Evolutionary conservation across 2,888 invertebrate species (phyloP).

Genomic region (Hesperia comma): DNA sequence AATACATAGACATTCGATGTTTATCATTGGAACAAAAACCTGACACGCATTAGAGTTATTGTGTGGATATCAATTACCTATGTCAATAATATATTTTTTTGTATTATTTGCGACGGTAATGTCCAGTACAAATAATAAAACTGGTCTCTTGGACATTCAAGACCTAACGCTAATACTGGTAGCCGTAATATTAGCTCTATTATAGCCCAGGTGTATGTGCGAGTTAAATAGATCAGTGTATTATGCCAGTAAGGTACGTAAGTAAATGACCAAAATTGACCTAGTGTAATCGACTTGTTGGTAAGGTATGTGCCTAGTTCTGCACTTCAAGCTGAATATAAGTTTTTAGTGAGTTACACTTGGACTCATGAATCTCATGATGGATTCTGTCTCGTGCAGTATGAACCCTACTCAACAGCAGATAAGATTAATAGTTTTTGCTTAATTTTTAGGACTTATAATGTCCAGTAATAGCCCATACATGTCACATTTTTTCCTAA

Average conservation of each 20-base stretch:
- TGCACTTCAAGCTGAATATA: background rate
- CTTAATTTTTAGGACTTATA: no score
- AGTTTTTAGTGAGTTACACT: no score
- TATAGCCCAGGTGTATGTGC: no score
- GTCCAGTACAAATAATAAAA: background rate
- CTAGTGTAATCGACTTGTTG: slow-evolving; percentile 10
- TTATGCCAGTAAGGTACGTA: background rate
- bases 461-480: no score
- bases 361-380: no score
- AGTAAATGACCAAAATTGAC: no score
- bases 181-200: no score
- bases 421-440: no score
- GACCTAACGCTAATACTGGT: no score
- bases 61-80: slow-evolving; percentile 4
- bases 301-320: slow-evolving; percentile 1
- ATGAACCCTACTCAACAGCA: no score
- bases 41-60: slow-evolving; percentile 2
- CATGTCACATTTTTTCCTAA: no score
- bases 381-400: no score
- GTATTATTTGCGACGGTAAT: background rate
- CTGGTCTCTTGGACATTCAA: background rate
- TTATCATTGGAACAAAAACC: background rate
- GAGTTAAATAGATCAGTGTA: background rate
- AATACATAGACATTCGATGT: background rate
- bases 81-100: background rate